Evolutionary conservation across 2,113 vertebrate genomes (phyloP).

Genomic region (Epinephelus moara): DNA sequence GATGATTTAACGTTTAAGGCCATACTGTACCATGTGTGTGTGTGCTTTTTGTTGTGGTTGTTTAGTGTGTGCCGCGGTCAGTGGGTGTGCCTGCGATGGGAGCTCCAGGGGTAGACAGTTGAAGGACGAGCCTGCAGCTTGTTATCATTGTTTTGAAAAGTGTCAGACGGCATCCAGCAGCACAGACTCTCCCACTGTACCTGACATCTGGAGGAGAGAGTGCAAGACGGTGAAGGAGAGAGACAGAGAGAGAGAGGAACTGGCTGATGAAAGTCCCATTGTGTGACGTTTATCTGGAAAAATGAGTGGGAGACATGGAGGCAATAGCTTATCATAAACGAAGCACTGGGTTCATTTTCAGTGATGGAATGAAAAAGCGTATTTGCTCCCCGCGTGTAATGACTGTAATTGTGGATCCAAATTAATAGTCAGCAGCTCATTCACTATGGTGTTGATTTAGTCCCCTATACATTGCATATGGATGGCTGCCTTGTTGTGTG

Average conservation of each 20-base stretch:
- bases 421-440: conserved; percentile 58
- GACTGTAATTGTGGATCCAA: conserved; percentile 59
- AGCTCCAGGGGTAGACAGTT: conserved; percentile 64
- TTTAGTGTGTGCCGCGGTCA: conserved; percentile 42
- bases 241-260: not conserved
- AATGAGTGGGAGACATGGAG: conserved; percentile 58
- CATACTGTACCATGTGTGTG: not conserved
- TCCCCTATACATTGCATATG: conserved; percentile 73
- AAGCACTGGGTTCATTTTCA: conserved; percentile 49
- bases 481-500: conserved; percentile 73
- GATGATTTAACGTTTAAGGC: conserved; percentile 16
- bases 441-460: conserved; percentile 56
- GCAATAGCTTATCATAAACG: conserved; percentile 41
- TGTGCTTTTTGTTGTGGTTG: not conserved
- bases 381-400: conserved; percentile 65
- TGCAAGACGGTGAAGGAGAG: not conserved
- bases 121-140: conserved; percentile 74
- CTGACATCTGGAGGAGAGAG: conserved; percentile 82
- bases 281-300: conserved; percentile 73
- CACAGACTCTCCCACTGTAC: conserved; percentile 79
- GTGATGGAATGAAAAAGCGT: conserved; percentile 53
- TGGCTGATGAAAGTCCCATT: conserved; percentile 63
- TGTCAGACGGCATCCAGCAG: conserved; percentile 82
- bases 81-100: conserved; percentile 55
- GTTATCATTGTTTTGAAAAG: conserved; percentile 85